Base-by-base conservation (phyloP, 2,888 invertebrate species). In the Galerucella nymphaeae region DNA sequence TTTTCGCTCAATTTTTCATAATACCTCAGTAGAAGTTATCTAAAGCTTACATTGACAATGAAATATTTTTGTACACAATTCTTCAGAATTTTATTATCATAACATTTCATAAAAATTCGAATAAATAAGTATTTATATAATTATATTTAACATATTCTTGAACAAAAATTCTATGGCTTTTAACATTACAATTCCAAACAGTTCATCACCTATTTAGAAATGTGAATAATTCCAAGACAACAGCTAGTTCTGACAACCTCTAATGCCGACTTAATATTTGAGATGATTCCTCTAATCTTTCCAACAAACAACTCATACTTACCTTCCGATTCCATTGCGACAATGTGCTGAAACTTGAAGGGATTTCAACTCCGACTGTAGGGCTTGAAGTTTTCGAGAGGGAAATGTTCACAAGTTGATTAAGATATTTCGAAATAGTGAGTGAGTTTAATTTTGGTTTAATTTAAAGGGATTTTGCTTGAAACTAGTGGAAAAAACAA, bases 271-370 rank as follows among this genome's bases (percentile, higher is more conserved):
- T 30, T 20, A 66, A 74, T 71, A 68, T 62, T 74, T 71, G 45
- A 20, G 59, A 62, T 65, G 69, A 69, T 62, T 62, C 69, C 58
- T 30, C 67, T 76, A 73, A 76, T 74, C 76, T 71, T 59, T 53
- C 69, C 66, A 70, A 73, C 74, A 76, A 76, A 76, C 76, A 75
- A 70, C 71, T 64, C 48, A 71, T 70, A 66, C 71, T 69, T 69
- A 71, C 71, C 74, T 64, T 53, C 45, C 58, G 73, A 71, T 71
- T 75, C 70, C 70, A 64, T 65, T 63, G 50, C 70, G 75, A 73
- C 75, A 73, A 73, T 75, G 70, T 73, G 73, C 73, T 72, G 62
- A 72, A 75, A 75, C 71, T 75, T 67, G 65, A 71, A 64, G 59
- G 75, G 67, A 71, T 75, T 66, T 70, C 53, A 65, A 69, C 14